Base-by-base conservation (phyloP, 2,113 vertebrate genomes). In the Dipodomys ordii region DNA sequence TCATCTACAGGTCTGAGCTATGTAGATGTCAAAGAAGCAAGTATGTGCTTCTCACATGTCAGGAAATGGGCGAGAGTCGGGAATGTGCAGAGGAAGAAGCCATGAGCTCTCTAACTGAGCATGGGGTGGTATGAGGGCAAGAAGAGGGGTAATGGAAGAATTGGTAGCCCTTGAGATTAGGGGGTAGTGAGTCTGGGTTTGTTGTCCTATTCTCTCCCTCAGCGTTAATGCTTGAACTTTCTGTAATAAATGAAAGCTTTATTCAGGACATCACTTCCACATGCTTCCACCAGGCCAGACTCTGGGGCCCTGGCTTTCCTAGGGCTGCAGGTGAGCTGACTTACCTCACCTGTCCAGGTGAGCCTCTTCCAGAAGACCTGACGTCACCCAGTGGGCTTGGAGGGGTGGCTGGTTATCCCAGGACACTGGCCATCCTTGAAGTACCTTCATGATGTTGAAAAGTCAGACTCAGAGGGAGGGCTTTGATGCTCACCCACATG, bases 151-250 rank as follows among this genome's bases (percentile, higher is more conserved):
- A 35, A 6, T 0, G 0, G 57, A 28, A 82, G 27, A 3, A 18
- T 57, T 18, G 20, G 72, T 15, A 23, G 6, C 10, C 12, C 15
- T 4, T 13, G 27, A 22, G 69, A 39, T 3, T 3, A 22, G 35
- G 73, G 7, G 13, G 4, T 0, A 3, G 7, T 30, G 44, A 71
- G 6, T 10, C 25, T 0, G 0, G 18, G 4, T 23, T 35, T 3
- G 2, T 4, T 30, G 49, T 4, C 9, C 62, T 53, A 16, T 68
- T 22, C 9, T 22, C 2, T 39, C n/a, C 0, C 0, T 62, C 16
- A 12, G 19, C 22, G 8, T n/a, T 44, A 0, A 46, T 11, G 16
- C 19, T 23, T 27, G 49, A 18, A n/a, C n/a, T 82, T 71, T 32
- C 60, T 10, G 8, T 23, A 35, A 35, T 85, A 57, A 3, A 53